Conservation (phyloP, 2,113 vertebrate species). For the Panthera uncia region DNA sequence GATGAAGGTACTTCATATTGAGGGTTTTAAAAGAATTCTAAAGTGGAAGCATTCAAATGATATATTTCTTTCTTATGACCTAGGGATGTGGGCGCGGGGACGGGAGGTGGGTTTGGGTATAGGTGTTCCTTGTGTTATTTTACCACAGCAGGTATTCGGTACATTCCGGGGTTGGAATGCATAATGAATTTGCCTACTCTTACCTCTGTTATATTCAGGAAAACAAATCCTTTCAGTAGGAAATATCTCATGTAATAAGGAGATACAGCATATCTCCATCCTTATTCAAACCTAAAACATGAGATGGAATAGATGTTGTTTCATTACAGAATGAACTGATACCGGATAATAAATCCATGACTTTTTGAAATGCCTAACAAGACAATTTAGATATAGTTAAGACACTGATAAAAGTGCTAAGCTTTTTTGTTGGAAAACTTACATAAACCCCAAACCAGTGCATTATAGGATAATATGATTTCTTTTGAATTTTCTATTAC, state of each 20-base stretch:
- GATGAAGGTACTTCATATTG: constrained; percentile 90
- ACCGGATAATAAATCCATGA: neutral
- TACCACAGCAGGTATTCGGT: neutral
- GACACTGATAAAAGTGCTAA: neutral
- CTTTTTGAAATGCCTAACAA: neutral
- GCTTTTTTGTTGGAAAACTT: neutral
- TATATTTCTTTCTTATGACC: neutral
- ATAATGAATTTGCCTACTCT: neutral
- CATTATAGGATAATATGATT: neutral
- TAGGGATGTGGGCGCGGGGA: neutral
- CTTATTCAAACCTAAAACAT: neutral
- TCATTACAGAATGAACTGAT: neutral
- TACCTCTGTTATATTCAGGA: neutral
- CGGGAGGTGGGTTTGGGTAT: neutral
- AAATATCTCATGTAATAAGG: neutral
- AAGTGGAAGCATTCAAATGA: neutral
- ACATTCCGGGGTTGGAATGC: neutral
- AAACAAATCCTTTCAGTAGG: neutral
- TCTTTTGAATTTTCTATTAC: constrained; percentile 1
- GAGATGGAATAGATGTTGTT: neutral
- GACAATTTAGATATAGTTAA: constrained; percentile 4
- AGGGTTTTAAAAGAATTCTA: neutral
- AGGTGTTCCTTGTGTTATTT: neutral
- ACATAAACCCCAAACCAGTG: neutral
- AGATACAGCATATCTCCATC: neutral